phyloP scores from a whole-genome alignment of 92 coral and sea anemone genomes.

The Phenganax stokvisi region DNA sequence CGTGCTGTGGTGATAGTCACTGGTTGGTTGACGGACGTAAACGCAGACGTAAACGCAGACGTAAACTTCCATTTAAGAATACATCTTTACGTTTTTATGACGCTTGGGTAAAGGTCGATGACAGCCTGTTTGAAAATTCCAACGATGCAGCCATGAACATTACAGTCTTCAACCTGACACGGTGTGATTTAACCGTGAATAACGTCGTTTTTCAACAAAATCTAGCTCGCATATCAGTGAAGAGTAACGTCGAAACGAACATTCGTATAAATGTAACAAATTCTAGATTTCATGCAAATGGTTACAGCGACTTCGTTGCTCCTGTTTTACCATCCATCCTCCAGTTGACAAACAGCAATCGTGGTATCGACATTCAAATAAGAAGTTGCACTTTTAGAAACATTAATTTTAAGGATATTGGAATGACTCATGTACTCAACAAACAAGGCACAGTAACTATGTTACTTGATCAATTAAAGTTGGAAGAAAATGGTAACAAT shows the following conservation, averaged over 20 bases:
- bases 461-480: not conserved
- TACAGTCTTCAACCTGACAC: slow-evolving; percentile 5
- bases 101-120: slow-evolving; percentile 11
- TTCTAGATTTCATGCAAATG: slow-evolving; percentile 30
- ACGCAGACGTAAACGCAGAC: not conserved
- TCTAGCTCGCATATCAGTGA: slow-evolving; percentile 21
- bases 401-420: not conserved
- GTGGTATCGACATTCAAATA: slow-evolving; percentile 17
- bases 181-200: slow-evolving; percentile 6
- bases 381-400: slow-evolving; percentile 27
- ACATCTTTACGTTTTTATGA: slow-evolving; percentile 41
- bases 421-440: slow-evolving; percentile 27
- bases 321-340: not conserved
- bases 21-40: slow-evolving; percentile 40
- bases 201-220: slow-evolving; percentile 28
- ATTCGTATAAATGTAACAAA: slow-evolving; percentile 14
- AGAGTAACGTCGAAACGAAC: not conserved
- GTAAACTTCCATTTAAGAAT: not conserved
- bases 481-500: slow-evolving; percentile 18
- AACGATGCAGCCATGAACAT: slow-evolving; percentile 9
- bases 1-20: slow-evolving; percentile 8
- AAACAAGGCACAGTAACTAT: slow-evolving; percentile 14
- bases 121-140: slow-evolving; percentile 22
- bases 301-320: not conserved
- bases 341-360: not conserved